Conservation (phyloP, 2,797 vertebrate species). For the Myoxocephalus aenaeus region DNA sequence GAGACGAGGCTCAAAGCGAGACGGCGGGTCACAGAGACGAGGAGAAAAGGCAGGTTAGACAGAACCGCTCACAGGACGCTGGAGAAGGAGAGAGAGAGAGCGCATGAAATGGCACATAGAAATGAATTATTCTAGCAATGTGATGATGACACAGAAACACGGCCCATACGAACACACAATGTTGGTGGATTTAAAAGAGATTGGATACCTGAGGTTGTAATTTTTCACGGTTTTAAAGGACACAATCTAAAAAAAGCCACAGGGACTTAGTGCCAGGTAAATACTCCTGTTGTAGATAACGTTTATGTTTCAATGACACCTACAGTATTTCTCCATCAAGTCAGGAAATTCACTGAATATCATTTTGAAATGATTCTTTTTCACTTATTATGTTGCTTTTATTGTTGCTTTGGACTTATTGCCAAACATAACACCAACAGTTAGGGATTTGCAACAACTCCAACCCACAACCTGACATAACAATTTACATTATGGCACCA, state of each 20-base stretch:
- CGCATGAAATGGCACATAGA: constrained; percentile 16
- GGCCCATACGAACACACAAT: neutral
- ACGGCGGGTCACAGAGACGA: constrained; percentile 68
- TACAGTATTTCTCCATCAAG: constrained; percentile 17
- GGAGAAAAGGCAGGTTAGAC: constrained; percentile 45
- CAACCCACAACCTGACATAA: constrained; percentile 29
- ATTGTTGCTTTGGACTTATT: constrained; percentile 53
- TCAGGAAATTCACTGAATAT: constrained; percentile 18
- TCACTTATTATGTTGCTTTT: constrained; percentile 58
- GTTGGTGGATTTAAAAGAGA: neutral
- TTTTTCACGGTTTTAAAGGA: neutral
- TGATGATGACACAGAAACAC: constrained; percentile 5
- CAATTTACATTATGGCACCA: constrained; percentile 27
- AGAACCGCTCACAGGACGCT: constrained; percentile 40
- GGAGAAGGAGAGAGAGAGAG: constrained; percentile 12
- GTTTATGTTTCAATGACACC: constrained; percentile 6
- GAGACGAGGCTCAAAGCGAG: constrained; percentile 78
- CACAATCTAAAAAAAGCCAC: neutral
- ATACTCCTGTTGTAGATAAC: neutral
- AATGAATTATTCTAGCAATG: constrained; percentile 2
- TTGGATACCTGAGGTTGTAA: neutral
- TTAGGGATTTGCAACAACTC: constrained; percentile 33
- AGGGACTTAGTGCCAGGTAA: neutral
- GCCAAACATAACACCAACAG: constrained; percentile 54
- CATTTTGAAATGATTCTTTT: constrained; percentile 43